Conservation (phyloP, 2,113 vertebrate species). For the Embiotoca jacksoni region DNA sequence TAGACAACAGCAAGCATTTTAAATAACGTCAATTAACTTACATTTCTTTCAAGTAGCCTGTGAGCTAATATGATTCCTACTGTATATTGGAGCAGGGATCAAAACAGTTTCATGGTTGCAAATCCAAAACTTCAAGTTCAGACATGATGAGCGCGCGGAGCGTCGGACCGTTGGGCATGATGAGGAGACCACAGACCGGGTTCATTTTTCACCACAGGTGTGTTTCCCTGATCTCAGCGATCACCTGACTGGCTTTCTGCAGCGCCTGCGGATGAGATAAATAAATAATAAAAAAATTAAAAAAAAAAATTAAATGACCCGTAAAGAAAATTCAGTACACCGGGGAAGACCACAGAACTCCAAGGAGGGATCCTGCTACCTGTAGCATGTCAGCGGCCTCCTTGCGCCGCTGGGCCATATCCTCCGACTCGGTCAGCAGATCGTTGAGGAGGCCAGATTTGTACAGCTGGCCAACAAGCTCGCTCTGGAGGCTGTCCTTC, state of each 20-base stretch:
- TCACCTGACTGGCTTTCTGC: conserved; percentile 97
- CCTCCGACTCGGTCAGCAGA: conserved; percentile 96
- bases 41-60: conserved; percentile 23
- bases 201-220: conserved; percentile 92
- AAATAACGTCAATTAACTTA: conserved; percentile 16
- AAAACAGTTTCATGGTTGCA: conserved; percentile 28
- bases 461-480: conserved; percentile 97
- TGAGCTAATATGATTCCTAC: conserved; percentile 6
- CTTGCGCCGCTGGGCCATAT: conserved; percentile 98
- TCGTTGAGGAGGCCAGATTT: conserved; percentile 95
- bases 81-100: conserved; percentile 34
- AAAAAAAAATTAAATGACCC: neutral
- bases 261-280: conserved; percentile 86
- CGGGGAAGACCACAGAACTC: rapidly evolving
- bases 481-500: conserved; percentile 98
- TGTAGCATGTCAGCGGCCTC: conserved; percentile 98
- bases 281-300: neutral
- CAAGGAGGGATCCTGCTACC: conserved; percentile 77
- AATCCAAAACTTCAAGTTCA: conserved; percentile 43
- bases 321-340: neutral
- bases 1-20: conserved; percentile 44
- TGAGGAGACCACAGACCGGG: conserved; percentile 10
- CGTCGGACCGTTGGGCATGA: conserved; percentile 26
- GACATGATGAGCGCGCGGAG: conserved; percentile 40
- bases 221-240: conserved; percentile 98